phyloP scores from a whole-genome alignment of 1,140 invertebrate species.

The Drosophila quadrilineata region DNA sequence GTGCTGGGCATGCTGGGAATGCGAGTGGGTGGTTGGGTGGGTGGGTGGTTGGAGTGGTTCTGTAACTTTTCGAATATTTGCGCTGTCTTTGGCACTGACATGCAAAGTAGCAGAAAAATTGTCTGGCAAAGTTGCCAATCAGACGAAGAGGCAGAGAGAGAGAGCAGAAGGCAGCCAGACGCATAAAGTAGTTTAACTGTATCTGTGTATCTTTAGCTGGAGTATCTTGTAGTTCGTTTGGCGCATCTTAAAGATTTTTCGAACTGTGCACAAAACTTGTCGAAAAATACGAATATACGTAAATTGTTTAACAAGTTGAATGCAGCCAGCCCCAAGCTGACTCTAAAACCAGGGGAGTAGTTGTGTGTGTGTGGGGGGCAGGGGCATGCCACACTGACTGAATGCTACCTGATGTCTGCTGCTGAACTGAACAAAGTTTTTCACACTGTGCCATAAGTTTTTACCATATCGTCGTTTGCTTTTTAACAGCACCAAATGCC shows the following conservation, averaged over 20 bases:
- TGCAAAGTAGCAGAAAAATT: conserved; percentile 78
- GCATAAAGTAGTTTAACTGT: conserved; percentile 51
- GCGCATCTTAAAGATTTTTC: conserved; percentile 61
- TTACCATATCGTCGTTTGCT: conserved; percentile 24
- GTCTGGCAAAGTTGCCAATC: conserved; percentile 68
- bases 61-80: conserved; percentile 58
- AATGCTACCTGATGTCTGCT: no score
- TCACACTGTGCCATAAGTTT: conserved; percentile 44
- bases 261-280: conserved; percentile 60
- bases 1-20: conserved; percentile 14
- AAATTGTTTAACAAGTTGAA: conserved; percentile 77
- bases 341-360: conserved; percentile 16
- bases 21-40: not conserved
- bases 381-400: no score
- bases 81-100: conserved; percentile 61
- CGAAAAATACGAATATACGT: conserved; percentile 69
- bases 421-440: conserved; percentile 30
- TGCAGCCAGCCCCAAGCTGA: conserved; percentile 32
- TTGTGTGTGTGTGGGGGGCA: no score
- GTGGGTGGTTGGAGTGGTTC: not conserved
- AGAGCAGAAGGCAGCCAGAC: conserved; percentile 36
- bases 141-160: conserved; percentile 3
- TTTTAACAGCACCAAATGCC: conserved; percentile 22
- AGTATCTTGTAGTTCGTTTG: conserved; percentile 13
- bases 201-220: conserved; percentile 26